Base-by-base conservation (phyloP, 2,113 vertebrate species). In the Vulpes ferrilata region DNA sequence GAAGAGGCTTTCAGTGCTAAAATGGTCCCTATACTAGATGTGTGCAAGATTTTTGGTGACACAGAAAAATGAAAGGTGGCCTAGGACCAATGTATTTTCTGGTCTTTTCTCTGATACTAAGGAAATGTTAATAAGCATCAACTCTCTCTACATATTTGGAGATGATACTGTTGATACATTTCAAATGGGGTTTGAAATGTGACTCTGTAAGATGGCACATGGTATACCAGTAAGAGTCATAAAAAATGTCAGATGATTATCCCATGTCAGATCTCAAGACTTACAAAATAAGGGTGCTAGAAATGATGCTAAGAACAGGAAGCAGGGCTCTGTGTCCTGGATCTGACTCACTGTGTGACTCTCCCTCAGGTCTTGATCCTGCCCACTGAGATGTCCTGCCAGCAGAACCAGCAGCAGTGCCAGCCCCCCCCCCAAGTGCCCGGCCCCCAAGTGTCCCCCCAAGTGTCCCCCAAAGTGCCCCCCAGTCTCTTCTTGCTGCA, bases 401-500 rank as follows among this genome's bases (percentile, higher is more conserved):
- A 92, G n/a, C 92, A 97, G 73, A 89, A 23, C 65, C 88, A 91
- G 43, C 78, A 96, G 60, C 90, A 95, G 51, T 90, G 94, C 90
- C 74, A 97, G 88, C 87, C 92, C 5, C 94, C 94, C 25, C 87
- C 91, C 74, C n/a, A 95, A 97, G 80, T 93, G 90, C 3, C 7
- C 25, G 11, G 17, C 92, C 2, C 79, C n/a, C 0, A 93, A 93
- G 2, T 96, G 92, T 11, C 12, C 92, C 2, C 79, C n/a, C 0
- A 93, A 93, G 2, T 96, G 92, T 6, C 73, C 86, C 11, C 96
- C 92, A 0, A 94, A 96, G 11, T 96, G 91, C 7, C 51, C 69
- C 13, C 64, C 87, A 2, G 55, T 48, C 57, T 81, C 82, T 32
- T 35, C 55, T 30, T 90, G 85, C 90, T 93, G 83, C 1, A 15